Conservation (phyloP, 2,888 invertebrate species). For the Halictus quadricinctus region DNA sequence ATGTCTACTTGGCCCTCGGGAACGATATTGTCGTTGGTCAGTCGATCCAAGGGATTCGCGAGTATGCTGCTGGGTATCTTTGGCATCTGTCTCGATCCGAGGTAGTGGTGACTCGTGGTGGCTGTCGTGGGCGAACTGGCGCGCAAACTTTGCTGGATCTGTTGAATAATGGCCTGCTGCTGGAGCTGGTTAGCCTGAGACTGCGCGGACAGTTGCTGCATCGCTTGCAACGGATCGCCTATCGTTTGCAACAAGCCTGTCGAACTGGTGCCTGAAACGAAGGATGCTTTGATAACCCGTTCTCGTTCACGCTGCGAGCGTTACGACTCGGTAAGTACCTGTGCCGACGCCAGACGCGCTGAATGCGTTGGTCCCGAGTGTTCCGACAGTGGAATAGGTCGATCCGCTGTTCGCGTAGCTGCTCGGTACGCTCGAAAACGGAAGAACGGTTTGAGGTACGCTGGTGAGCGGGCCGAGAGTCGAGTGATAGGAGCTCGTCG, state of each 20-base stretch:
- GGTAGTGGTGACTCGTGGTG: conserved; percentile 70
- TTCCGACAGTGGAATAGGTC: conserved; percentile 80
- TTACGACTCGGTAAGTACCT: conserved; percentile 64
- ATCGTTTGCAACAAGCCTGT: conserved; percentile 79
- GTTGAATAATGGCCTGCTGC: conserved; percentile 81
- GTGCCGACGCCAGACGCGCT: conserved; percentile 78
- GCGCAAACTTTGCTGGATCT: conserved; percentile 81
- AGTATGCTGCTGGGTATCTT: conserved; percentile 80
- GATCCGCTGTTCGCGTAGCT: conserved; percentile 78
- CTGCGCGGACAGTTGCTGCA: conserved; percentile 81
- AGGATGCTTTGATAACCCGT: not conserved
- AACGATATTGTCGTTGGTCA: conserved; percentile 78
- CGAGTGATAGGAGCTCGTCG: conserved; percentile 78
- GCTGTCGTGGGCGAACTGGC: conserved; percentile 79
- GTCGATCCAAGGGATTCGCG: conserved; percentile 79
- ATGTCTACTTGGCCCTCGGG: conserved; percentile 92
- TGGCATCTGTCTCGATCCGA: conserved; percentile 80
- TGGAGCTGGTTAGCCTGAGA: conserved; percentile 81
- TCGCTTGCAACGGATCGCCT: conserved; percentile 80
- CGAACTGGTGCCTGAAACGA: conserved; percentile 74
- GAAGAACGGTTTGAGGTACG: conserved; percentile 80
- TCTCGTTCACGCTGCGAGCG: no score
- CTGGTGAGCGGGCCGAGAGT: conserved; percentile 77
- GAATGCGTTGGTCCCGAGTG: conserved; percentile 81
- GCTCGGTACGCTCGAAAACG: conserved; percentile 78